These are phyloP conservation scores for Danio albolineatus DNA, from an alignment of 2,797 vertebrate species.

Conservation along the genomic window DNA sequence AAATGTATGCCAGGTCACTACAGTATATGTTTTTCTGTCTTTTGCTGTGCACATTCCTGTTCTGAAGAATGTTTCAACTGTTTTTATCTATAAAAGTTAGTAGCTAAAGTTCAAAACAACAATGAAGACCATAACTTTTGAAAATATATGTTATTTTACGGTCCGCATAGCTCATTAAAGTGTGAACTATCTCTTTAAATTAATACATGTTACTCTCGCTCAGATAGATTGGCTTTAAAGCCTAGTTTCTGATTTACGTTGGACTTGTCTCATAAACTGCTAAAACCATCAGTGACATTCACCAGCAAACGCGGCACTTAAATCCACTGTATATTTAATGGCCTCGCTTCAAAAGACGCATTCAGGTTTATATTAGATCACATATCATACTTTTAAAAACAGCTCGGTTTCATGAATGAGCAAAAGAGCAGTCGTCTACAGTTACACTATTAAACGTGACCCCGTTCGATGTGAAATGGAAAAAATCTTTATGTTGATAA, in stretches of 20 bases:
- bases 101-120: background rate
- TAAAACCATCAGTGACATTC: constrained; percentile 28
- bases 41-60: background rate
- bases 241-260: constrained; percentile 8
- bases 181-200: background rate
- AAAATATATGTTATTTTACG: background rate
- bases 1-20: background rate
- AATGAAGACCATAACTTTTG: background rate
- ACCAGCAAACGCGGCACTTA: background rate
- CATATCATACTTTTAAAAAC: constrained; percentile 18
- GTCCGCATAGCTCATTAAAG: background rate
- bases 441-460: constrained; percentile 22
- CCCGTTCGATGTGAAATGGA: background rate
- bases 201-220: background rate
- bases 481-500: constrained; percentile 9
- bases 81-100: background rate
- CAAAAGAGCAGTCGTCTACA: background rate
- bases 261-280: background rate
- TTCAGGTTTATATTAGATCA: constrained; percentile 10
- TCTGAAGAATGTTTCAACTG: background rate
- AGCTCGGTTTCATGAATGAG: constrained; percentile 31
- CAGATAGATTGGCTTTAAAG: constrained; percentile 2
- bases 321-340: constrained; percentile 21
- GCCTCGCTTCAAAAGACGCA: constrained; percentile 1
- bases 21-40: background rate